Conservation (phyloP, 2,888 invertebrate species). For the Dicyrtoma fusca region DNA sequence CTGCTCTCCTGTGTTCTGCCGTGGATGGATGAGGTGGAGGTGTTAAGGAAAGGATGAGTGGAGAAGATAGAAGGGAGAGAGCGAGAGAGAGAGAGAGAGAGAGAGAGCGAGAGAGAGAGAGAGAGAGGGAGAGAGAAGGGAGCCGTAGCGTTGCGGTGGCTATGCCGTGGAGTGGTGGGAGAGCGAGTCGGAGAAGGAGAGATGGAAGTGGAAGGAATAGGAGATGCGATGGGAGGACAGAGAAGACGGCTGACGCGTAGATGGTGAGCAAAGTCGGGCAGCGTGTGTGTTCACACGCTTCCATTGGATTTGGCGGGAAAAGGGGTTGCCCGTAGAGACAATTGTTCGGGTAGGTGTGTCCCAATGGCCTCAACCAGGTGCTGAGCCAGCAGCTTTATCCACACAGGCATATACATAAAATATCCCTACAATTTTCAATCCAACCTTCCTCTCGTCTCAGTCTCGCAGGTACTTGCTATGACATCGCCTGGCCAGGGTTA, state of each 20-base stretch:
- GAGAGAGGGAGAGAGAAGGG: constrained; percentile 1
- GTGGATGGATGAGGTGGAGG: background rate
- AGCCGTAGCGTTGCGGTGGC: background rate
- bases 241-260: constrained; percentile 33
- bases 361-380: constrained; percentile 33
- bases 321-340: constrained; percentile 39
- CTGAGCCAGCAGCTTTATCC: constrained; percentile 12
- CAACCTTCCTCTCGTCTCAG: too few relatives aligned
- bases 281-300: constrained; percentile 45
- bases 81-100: background rate
- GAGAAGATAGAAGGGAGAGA: too few relatives aligned
- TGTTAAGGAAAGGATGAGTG: background rate
- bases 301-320: constrained; percentile 55
- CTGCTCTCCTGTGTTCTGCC: too few relatives aligned
- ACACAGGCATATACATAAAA: background rate
- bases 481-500: background rate
- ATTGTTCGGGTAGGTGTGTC: constrained; percentile 43
- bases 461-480: background rate
- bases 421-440: background rate
- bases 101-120: background rate
- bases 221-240: background rate
- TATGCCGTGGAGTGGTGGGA: background rate
- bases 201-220: constrained; percentile 5
- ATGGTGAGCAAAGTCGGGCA: constrained; percentile 52
- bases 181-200: constrained; percentile 7